These are phyloP conservation scores for Strigamia crassipes DNA, from an alignment of 2,888 invertebrate genomes.

Conservation along the genomic window DNA sequence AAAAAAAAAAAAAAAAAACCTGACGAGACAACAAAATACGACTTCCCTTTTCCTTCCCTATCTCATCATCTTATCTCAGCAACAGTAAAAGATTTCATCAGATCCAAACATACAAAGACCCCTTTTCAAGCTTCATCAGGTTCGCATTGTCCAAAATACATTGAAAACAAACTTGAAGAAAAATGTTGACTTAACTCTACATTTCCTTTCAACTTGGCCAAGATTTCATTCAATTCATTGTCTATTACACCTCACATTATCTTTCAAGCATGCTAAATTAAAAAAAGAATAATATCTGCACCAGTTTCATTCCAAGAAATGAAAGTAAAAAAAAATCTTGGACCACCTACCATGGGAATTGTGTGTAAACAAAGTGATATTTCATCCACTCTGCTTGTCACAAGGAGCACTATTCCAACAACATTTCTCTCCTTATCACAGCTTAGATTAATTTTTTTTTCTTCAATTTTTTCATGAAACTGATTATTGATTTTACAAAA, in stretches of 20 bases:
- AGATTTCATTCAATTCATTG: not conserved
- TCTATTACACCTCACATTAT: not conserved
- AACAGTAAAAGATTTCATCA: constrained; percentile 40
- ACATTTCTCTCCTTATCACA: not conserved
- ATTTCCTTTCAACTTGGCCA: not conserved
- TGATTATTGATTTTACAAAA: not conserved
- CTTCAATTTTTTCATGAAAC: not conserved
- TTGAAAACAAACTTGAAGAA: not conserved
- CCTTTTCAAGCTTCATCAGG: constrained; percentile 36
- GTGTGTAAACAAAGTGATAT: constrained; percentile 42
- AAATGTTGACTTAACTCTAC: not conserved
- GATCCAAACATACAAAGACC: not conserved
- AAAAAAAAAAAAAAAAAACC: not conserved
- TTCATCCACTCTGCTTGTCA: constrained; percentile 25
- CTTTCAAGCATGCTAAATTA: not conserved
- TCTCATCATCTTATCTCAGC: constrained; percentile 29
- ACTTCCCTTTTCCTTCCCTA: constrained; percentile 5
- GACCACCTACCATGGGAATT: not conserved
- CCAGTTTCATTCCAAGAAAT: too few species aligned
- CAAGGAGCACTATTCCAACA: constrained; percentile 7
- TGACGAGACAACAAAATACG: constrained; percentile 23
- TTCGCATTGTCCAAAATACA: not conserved
- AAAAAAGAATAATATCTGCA: too few species aligned
- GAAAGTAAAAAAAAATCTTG: not conserved
- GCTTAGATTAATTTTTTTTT: constrained; percentile 20